A percentile compares a stretch with the other conserved stretches of the same genome.
Conservation (phyloP, 2,888 invertebrate genomes). For the Hydrotaea diabolus region DNA sequence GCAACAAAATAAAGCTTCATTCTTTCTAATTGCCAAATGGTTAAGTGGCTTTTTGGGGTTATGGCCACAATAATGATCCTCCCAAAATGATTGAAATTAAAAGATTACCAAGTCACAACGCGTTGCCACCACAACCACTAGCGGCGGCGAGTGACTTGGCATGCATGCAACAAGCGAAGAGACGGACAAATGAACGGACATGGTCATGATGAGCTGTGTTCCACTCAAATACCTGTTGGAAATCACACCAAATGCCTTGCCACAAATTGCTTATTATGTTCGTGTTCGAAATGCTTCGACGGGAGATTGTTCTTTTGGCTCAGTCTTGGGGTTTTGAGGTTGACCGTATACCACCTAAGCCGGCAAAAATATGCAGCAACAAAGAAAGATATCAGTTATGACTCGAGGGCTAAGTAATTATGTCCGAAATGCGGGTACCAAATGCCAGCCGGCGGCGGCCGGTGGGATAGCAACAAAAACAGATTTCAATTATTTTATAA, state of each 20-base stretch:
- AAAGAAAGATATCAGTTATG: conserved; percentile 37
- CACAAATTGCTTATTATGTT: conserved; percentile 46
- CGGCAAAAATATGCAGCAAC: background rate
- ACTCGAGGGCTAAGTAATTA: conserved; percentile 57
- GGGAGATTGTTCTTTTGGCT: background rate
- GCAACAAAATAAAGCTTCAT: background rate
- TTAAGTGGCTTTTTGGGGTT: conserved; percentile 29
- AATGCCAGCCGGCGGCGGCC: background rate
- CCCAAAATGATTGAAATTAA: conserved; percentile 49
- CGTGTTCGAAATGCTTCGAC: background rate
- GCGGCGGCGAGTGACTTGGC: too few relatives aligned
- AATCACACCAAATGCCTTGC: conserved; percentile 51
- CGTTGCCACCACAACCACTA: background rate
- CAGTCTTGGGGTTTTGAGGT: background rate
- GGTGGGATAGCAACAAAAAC: background rate
- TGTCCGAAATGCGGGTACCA: conserved; percentile 35
- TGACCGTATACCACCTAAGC: background rate
- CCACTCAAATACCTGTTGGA: conserved; percentile 54
- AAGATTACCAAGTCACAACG: conserved; percentile 31
- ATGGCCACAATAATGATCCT: conserved; percentile 33
- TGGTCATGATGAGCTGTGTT: conserved; percentile 1
- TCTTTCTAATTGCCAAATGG: conserved; percentile 46
- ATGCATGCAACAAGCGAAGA: conserved; percentile 23
- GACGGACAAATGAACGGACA: background rate
- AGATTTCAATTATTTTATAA: conserved; percentile 41